phyloP scores from a whole-genome alignment of 2,113 vertebrate genomes.

The Cyphomyrus plagiostoma region DNA sequence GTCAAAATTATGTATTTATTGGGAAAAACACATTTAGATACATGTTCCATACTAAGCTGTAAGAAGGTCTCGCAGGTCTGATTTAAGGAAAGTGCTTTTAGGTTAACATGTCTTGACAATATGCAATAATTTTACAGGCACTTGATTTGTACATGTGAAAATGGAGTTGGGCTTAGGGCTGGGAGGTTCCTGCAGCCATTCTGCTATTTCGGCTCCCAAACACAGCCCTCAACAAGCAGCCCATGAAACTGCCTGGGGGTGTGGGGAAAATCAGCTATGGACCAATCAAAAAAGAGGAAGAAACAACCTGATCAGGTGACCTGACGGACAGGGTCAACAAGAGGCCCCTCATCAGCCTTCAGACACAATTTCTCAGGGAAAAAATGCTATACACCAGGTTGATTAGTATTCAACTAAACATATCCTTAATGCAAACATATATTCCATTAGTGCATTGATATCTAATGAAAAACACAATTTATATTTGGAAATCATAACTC shows the following conservation, averaged over 20 bases:
- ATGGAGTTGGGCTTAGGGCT: not conserved
- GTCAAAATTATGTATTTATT: not conserved
- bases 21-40: not conserved
- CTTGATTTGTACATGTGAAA: not conserved
- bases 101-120: not conserved
- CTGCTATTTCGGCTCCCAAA: not conserved
- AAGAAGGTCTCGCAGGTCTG: not conserved
- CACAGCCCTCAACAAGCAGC: not conserved
- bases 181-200: not conserved
- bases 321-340: not conserved
- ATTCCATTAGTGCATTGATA: slow-evolving; percentile 7
- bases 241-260: not conserved
- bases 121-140: not conserved
- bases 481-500: not conserved
- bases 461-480: not conserved
- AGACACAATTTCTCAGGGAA: not conserved
- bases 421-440: not conserved
- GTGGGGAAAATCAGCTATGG: not conserved
- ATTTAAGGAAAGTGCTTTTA: not conserved
- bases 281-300: not conserved
- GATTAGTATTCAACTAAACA: not conserved
- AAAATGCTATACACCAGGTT: not conserved
- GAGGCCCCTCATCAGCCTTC: not conserved
- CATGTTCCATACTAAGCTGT: not conserved
- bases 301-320: not conserved